phyloP scores from a whole-genome alignment of 2,797 vertebrate genomes.

The Bradypodion pumilum region DNA sequence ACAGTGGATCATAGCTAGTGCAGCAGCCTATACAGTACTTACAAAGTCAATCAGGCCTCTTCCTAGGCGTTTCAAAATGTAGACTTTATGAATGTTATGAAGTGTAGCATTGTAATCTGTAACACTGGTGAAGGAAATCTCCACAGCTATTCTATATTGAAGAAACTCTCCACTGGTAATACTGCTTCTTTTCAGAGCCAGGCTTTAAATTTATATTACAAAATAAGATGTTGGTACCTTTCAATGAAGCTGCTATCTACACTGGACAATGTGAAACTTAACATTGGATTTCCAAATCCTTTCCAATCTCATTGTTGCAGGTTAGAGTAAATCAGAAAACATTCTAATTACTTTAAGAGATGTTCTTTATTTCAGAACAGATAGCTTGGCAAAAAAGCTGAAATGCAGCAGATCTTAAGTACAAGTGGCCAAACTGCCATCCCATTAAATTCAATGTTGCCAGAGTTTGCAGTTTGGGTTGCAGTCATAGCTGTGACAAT shows the following conservation, averaged over 20 bases:
- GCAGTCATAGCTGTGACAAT: neutral
- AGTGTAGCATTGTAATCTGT: no score
- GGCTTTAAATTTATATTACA: neutral
- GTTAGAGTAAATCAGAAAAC: neutral
- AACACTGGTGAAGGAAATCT: no score
- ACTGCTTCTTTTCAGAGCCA: neutral
- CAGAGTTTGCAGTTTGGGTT: neutral
- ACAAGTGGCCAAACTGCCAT: neutral
- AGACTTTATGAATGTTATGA: neutral
- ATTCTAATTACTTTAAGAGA: neutral
- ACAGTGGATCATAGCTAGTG: no score
- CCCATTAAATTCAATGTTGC: neutral
- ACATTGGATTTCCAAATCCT: neutral
- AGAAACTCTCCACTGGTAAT: neutral
- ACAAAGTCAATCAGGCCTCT: neutral
- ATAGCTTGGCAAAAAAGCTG: neutral
- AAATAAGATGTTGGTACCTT: neutral
- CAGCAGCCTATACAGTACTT: no score
- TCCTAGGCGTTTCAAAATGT: neutral
- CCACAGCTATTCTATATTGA: no score
- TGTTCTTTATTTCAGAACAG: constrained; percentile 13
- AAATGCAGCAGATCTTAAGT: constrained; percentile 1
- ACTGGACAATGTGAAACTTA: no score
- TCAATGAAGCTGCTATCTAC: neutral
- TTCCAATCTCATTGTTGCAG: no score